phyloP scores from a whole-genome alignment of 2,797 vertebrate genomes.

The Ciconia nigra region DNA sequence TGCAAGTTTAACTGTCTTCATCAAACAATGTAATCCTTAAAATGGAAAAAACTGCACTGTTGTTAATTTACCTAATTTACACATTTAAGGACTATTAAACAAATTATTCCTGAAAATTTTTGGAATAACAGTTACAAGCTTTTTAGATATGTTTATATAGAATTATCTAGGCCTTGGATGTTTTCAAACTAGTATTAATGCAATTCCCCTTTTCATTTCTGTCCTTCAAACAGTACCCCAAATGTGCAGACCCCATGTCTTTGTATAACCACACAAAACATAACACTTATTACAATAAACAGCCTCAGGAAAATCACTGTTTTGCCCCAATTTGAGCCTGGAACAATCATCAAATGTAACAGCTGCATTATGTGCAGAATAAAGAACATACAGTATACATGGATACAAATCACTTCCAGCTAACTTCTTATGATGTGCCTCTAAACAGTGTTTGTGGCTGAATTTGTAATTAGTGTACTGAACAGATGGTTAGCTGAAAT shows the following conservation, averaged over 20 bases:
- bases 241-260: neutral
- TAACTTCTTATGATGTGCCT: conserved; percentile 15
- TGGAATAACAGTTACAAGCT: neutral
- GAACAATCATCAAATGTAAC: neutral
- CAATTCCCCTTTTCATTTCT: neutral
- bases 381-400: neutral
- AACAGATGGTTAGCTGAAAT: conserved; percentile 17
- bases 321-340: neutral
- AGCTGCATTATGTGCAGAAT: neutral
- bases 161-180: neutral
- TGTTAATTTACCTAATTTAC: neutral
- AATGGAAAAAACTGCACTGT: rapidly evolving
- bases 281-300: neutral
- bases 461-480: conserved; percentile 3
- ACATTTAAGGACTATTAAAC: neutral
- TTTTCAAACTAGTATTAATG: neutral
- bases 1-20: neutral
- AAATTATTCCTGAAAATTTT: neutral
- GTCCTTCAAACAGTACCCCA: neutral
- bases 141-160: neutral
- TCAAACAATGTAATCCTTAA: neutral
- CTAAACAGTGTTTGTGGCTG: neutral
- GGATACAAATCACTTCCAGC: neutral
- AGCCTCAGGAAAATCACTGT: neutral
- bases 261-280: neutral